Percentiles rank a stretch among this genome's conserved stretches.
Evolutionary conservation across 2,113 vertebrate species (phyloP).

Genomic region (Daphoenositta chrysoptera): DNA sequence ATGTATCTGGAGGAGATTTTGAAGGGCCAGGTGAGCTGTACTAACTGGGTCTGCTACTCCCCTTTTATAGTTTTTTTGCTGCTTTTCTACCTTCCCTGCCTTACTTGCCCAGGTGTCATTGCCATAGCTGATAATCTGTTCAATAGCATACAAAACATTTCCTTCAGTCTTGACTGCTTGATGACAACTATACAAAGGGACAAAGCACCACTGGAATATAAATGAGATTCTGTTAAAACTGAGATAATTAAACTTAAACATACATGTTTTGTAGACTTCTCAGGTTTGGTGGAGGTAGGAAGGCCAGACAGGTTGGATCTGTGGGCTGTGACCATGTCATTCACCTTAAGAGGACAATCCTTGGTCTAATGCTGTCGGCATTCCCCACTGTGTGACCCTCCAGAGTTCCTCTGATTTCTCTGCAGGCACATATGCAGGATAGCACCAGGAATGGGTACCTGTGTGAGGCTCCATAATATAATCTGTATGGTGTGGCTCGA

Average conservation of each 20-base stretch:
- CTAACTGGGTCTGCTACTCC: background rate
- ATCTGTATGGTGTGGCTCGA: background rate
- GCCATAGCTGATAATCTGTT: background rate
- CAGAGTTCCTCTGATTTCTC: background rate
- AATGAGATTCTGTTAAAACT: background rate
- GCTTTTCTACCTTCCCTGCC: background rate
- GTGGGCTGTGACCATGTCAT: background rate
- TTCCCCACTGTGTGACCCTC: background rate
- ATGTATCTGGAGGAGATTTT: background rate
- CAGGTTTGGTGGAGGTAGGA: background rate
- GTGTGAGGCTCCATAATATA: background rate
- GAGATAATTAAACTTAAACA: background rate
- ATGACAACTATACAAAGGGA: background rate
- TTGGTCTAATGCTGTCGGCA: background rate
- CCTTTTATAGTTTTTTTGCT: background rate
- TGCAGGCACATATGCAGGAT: background rate
- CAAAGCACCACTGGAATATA: background rate
- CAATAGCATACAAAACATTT: background rate
- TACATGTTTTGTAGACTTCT: background rate
- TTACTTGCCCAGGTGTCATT: background rate
- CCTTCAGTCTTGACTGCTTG: background rate
- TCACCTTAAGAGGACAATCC: background rate
- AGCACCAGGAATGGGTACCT: background rate
- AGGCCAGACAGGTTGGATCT: background rate
- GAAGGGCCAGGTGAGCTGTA: background rate